These are phyloP conservation scores for Ceratitis capitata DNA, from an alignment of 1,140 invertebrate species.

Conservation along the genomic window DNA sequence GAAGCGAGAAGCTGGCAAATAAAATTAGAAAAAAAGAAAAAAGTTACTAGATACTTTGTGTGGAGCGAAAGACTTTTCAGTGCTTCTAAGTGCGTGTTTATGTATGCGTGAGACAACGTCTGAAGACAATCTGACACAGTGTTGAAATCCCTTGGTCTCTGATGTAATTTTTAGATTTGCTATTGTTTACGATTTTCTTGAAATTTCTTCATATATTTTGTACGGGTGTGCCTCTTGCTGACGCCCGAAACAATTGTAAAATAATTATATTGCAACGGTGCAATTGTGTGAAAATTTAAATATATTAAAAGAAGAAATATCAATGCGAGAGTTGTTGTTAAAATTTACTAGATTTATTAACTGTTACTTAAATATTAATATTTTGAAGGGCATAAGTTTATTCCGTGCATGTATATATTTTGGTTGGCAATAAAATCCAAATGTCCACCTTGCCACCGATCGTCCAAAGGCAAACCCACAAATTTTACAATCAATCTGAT, in stretches of 20 bases:
- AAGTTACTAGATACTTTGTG: not conserved
- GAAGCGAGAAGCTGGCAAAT: not conserved
- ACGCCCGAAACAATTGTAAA: not conserved
- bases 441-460: not conserved
- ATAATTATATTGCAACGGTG: not conserved
- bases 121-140: constrained; percentile 20
- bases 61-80: not conserved
- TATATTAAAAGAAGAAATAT: not conserved
- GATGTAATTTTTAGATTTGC: constrained; percentile 31
- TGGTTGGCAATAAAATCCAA: not conserved
- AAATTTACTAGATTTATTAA: no score
- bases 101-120: not conserved
- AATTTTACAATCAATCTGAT: not conserved
- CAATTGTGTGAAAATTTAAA: not conserved
- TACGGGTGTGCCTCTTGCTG: not conserved
- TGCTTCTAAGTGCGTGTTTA: not conserved
- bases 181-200: not conserved
- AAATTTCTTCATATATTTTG: not conserved
- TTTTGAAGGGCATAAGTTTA: no score
- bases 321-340: not conserved
- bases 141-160: constrained; percentile 18
- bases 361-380: no score
- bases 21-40: constrained; percentile 1
- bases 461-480: not conserved
- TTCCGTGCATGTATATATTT: no score